Evolutionary conservation across 2,113 vertebrate species (phyloP).

Genomic region (Alces alces): DNA sequence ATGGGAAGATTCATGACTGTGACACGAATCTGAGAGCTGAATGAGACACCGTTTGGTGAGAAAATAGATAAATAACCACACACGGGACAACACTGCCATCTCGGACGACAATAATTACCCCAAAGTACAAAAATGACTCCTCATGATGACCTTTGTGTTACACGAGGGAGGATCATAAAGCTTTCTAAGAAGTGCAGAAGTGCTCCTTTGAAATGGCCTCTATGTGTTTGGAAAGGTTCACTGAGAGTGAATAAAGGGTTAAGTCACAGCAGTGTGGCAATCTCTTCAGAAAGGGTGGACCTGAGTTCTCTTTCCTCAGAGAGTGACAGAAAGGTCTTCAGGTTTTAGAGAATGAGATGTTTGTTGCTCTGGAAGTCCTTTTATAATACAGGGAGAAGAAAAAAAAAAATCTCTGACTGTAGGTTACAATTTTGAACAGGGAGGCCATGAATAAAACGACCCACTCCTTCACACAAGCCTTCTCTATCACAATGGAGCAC

Average conservation of each 20-base stretch:
- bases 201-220: background rate
- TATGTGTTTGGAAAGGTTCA: background rate
- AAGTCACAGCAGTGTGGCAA: background rate
- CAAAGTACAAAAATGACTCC: background rate
- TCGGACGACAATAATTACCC: background rate
- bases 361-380: background rate
- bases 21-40: background rate
- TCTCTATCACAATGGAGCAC: background rate
- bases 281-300: background rate
- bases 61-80: background rate
- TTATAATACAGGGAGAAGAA: background rate
- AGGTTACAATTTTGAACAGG: background rate
- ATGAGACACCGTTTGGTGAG: background rate
- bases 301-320: background rate
- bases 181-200: background rate
- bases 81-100: background rate
- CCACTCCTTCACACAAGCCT: background rate
- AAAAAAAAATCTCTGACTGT: background rate
- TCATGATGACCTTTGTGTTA: background rate
- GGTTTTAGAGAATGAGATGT: background rate
- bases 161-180: background rate
- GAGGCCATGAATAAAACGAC: background rate
- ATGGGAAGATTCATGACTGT: background rate
- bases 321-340: background rate
- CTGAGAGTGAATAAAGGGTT: background rate